Conservation (phyloP, 1,140 invertebrate species). For the Conopomorpha cramerella region DNA sequence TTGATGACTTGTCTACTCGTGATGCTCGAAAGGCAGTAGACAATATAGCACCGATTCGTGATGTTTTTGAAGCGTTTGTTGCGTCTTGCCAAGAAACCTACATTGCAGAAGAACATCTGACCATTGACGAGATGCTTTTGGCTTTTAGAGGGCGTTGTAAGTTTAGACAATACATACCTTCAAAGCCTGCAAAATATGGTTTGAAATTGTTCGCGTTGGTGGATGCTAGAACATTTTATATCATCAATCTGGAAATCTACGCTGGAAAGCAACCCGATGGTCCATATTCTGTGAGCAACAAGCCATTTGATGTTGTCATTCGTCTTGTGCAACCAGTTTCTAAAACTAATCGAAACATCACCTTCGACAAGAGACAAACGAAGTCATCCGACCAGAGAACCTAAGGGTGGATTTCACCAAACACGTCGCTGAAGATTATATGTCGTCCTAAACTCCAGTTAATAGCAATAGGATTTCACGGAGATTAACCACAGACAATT, state of each 20-base stretch:
- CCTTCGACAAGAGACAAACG: conserved; percentile 20
- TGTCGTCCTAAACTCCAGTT: no score
- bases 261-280: conserved; percentile 27
- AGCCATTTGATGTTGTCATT: conserved; percentile 11
- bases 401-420: no score
- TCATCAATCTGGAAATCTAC: conserved; percentile 23
- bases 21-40: conserved; percentile 7
- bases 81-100: conserved; percentile 16
- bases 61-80: conserved; percentile 12
- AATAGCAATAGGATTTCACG: no score
- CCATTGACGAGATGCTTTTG: conserved; percentile 31
- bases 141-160: conserved; percentile 22
- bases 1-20: conserved; percentile 9
- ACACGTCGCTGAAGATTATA: no score
- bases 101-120: conserved; percentile 13
- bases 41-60: conserved; percentile 9
- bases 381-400: no score
- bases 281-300: conserved; percentile 21
- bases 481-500: no score
- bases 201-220: conserved; percentile 12
- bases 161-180: conserved; percentile 11
- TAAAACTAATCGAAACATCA: conserved; percentile 16
- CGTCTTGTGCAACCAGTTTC: conserved; percentile 12
- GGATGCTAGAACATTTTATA: conserved; percentile 23
- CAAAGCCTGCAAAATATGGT: conserved; percentile 12